Conservation (phyloP, 1,140 invertebrate genomes). For the Anastrepha ludens region DNA sequence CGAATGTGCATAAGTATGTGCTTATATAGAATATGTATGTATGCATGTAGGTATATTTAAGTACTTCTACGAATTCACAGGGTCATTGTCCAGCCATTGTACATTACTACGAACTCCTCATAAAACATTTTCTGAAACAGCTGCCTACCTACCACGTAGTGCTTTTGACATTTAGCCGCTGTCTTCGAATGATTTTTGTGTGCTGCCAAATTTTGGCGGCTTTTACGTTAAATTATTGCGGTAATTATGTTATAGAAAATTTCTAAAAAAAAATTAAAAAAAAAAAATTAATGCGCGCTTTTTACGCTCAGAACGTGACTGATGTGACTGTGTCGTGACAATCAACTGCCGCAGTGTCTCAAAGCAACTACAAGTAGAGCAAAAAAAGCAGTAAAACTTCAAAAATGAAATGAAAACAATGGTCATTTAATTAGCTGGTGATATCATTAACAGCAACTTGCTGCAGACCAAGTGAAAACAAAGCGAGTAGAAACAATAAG, state of each 20-base stretch:
- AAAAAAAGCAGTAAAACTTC: not conserved
- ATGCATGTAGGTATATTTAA: not conserved
- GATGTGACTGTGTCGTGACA: slow-evolving; percentile 27
- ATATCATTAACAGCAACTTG: slow-evolving; percentile 36
- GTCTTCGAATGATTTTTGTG: not conserved
- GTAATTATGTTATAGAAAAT: slow-evolving; percentile 38
- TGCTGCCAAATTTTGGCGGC: slow-evolving; percentile 22
- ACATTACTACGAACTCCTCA: not conserved
- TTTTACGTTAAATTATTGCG: slow-evolving; percentile 14
- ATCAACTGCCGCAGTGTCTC: not conserved
- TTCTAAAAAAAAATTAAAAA: not conserved
- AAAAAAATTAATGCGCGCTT: not conserved
- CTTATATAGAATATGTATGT: not conserved
- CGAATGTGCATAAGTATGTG: not conserved
- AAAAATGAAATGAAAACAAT: not conserved
- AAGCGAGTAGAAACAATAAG: not conserved
- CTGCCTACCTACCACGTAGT: not conserved
- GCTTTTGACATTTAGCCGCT: not conserved
- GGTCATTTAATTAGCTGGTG: not conserved
- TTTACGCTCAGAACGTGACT: slow-evolving; percentile 26
- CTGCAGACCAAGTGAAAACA: not conserved
- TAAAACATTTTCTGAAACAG: slow-evolving; percentile 1
- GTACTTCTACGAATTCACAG: not conserved
- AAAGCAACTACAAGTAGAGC: not conserved
- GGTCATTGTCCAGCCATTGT: not conserved